Base-by-base conservation (phyloP, 2,888 invertebrate genomes). In the Dorcus hopei region DNA sequence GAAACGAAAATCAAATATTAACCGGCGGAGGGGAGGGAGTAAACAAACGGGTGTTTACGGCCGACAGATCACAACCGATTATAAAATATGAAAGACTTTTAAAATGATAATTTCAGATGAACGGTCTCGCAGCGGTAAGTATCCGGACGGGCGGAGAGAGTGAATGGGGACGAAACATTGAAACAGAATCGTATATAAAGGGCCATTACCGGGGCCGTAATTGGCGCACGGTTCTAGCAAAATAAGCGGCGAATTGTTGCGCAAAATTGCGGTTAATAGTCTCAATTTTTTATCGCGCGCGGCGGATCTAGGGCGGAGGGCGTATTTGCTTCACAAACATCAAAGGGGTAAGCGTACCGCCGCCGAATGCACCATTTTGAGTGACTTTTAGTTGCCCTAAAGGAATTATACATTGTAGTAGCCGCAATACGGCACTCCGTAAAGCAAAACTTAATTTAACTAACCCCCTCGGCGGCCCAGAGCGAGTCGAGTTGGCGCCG, bases 401-500 rank as follows among this genome's bases (percentile, higher is more conserved):
- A 72, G 72, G 72, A 71, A 72, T 71, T 70, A 70, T 69, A 72
- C 69, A 70, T 68, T 70, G 70, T 72, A 57, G 58, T 56, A 54
- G 63, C 66, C 70, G 72, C 70, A 70, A 70, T 69, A 69, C 69
- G 68, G 60, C 39, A 62, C 68, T 64, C 68, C 65, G 66, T 65
- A 72, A 72, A 73, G 73, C 72, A 71, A 72, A 75, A 75, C 74
- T 74, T 75, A 75, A 75, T 75, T 75, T 74, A 74, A 72, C 74
- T 73, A 74, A 74, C 74, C 72, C 72, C 67, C 63, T 57, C 61
- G 59, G 59, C 57, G 59, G 65, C 59, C 65, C 68, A 64, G 26
- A 56, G 61, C 62, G 61, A 62, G 62, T 33, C 26, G 26, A 33
- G 26, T 33, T 33, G 26, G 26, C 26, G 26, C 26, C 26, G 26